Conservation (phyloP, 2,113 vertebrate species). For the Malaclemys terrapin region DNA sequence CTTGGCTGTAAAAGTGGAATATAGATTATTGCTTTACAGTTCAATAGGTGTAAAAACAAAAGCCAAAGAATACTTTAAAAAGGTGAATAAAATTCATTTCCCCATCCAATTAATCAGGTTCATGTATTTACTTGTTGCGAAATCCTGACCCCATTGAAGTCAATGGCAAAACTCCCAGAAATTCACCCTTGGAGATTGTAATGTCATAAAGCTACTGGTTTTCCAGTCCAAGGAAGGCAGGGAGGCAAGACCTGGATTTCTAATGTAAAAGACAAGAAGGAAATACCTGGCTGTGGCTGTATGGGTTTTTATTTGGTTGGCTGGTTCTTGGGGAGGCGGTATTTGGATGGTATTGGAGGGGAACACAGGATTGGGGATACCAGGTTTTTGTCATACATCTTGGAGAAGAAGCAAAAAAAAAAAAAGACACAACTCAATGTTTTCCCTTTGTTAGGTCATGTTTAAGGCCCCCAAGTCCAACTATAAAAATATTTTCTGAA, state of each 20-base stretch:
- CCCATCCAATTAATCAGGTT: background rate
- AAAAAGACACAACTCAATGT: background rate
- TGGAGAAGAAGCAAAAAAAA: background rate
- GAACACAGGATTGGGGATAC: background rate
- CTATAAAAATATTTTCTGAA: background rate
- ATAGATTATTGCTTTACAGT: background rate
- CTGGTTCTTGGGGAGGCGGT: background rate
- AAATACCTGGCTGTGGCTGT: background rate
- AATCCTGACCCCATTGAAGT: background rate
- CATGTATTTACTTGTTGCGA: background rate
- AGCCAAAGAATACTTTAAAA: background rate
- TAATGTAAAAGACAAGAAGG: background rate
- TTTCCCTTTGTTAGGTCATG: background rate
- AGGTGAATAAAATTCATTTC: background rate
- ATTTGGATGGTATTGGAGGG: background rate
- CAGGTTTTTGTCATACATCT: background rate
- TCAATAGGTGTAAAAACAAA: background rate
- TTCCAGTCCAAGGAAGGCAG: background rate
- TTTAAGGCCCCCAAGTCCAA: background rate
- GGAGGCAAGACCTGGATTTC: background rate
- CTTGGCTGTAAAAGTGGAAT: fast-evolving
- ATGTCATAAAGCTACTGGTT: background rate
- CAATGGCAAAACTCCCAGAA: background rate
- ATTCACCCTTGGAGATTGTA: background rate
- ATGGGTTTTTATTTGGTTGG: too few species aligned